These are phyloP conservation scores for Acanthosepion pharaonis DNA, from an alignment of 2,888 invertebrate species.

Conservation along the genomic window DNA sequence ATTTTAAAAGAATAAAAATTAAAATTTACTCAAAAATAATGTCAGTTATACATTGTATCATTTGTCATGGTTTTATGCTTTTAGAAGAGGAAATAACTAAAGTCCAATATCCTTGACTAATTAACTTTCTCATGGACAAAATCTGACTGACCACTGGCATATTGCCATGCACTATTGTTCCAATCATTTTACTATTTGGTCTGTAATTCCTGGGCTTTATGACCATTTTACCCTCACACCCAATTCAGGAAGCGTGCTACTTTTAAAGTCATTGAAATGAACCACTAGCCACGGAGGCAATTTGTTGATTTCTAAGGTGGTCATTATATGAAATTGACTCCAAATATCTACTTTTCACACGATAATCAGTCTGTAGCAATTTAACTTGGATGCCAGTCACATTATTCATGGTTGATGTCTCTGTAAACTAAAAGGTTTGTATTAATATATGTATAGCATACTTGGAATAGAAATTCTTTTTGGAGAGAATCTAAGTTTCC, in stretches of 20 bases:
- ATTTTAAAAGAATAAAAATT: too few relatives aligned
- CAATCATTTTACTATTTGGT: neutral
- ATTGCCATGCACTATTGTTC: neutral
- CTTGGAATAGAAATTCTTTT: neutral
- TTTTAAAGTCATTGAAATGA: neutral
- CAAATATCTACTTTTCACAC: neutral
- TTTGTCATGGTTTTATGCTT: neutral
- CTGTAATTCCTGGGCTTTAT: neutral
- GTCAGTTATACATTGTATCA: neutral
- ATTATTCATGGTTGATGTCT: neutral
- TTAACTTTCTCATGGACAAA: neutral
- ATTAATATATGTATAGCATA: neutral
- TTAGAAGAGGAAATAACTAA: neutral
- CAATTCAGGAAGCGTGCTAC: neutral
- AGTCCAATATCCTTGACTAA: neutral
- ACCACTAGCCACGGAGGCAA: neutral
- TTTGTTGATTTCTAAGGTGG: neutral
- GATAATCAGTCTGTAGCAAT: neutral
- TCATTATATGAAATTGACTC: neutral
- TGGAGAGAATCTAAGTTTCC: neutral
- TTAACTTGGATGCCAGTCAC: neutral
- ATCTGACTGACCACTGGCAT: constrained; percentile 1
- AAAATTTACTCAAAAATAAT: too few relatives aligned
- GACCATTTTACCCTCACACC: neutral
- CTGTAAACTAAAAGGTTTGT: neutral